Evolutionary conservation across 2,888 invertebrate species (phyloP).

Genomic region (Caenorhabditis parvicauda): DNA sequence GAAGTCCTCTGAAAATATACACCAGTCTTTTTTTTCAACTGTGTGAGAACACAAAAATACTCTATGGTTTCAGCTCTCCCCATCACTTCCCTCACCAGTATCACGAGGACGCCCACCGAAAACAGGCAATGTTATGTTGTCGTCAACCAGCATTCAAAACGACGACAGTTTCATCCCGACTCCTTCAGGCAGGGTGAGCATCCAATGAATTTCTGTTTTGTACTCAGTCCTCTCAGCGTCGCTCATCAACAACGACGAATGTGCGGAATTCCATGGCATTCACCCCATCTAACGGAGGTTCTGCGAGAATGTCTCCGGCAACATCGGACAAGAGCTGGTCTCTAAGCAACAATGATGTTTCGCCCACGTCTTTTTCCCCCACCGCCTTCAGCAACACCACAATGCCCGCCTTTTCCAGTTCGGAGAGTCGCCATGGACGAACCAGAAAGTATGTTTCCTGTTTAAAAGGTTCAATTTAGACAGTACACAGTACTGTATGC

Average conservation of each 20-base stretch:
- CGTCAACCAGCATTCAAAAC: slow-evolving; percentile 9
- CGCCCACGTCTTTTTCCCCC: slow-evolving; percentile 23
- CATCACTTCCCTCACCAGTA: slow-evolving; percentile 24
- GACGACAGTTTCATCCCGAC: slow-evolving; percentile 13
- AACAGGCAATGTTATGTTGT: slow-evolving; percentile 5
- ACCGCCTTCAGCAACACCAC: slow-evolving; percentile 1
- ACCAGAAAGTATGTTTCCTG: slow-evolving; percentile 46
- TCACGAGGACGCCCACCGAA: slow-evolving; percentile 28
- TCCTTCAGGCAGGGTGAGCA: no score
- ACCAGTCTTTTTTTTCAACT: no score
- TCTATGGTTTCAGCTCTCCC: no score
- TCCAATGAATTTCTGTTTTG: no score
- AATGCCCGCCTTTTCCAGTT: slow-evolving; percentile 37
- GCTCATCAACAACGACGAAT: no score
- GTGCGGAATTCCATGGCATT: slow-evolving; percentile 13
- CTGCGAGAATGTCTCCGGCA: slow-evolving; percentile 23
- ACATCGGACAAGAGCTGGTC: slow-evolving; percentile 36
- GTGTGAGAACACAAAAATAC: no score
- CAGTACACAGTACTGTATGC: no score
- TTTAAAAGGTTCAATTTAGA: no score
- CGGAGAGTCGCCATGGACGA: slow-evolving; percentile 57
- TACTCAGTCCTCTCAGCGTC: no score
- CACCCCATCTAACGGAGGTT: slow-evolving; percentile 12
- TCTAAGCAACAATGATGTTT: slow-evolving; percentile 13
- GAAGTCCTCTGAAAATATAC: no score